phyloP scores from a whole-genome alignment of 2,113 vertebrate species.

The Telmatochromis brichardi region DNA sequence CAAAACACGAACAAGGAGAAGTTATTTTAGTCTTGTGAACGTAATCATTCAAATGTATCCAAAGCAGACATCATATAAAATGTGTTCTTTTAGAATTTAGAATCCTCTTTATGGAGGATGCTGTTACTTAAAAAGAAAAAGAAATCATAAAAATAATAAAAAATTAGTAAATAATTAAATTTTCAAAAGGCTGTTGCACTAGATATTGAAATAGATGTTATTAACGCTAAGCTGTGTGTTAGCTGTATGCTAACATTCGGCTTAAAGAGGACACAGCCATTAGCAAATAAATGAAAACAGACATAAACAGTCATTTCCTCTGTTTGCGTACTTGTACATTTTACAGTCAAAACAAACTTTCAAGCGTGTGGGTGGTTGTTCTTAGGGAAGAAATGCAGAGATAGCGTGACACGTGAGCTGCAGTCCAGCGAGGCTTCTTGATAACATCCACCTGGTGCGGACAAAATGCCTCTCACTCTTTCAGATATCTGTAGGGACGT shows the following conservation, averaged over 20 bases:
- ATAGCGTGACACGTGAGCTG: background rate
- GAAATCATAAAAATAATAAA: background rate
- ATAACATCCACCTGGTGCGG: slow-evolving; percentile 26
- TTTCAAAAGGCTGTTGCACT: background rate
- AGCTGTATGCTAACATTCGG: background rate
- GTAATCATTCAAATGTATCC: background rate
- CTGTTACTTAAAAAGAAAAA: background rate
- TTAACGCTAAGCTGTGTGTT: background rate
- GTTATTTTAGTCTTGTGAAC: background rate
- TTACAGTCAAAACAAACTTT: background rate
- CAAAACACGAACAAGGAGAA: background rate
- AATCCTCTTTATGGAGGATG: rapidly evolving
- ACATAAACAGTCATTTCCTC: background rate
- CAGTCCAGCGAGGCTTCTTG: background rate
- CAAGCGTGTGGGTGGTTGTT: background rate
- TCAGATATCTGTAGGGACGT: background rate
- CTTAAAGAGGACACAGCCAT: background rate
- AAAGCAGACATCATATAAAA: background rate
- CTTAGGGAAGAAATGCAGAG: background rate
- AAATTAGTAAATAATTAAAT: rapidly evolving
- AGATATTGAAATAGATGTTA: rapidly evolving
- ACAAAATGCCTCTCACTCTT: background rate
- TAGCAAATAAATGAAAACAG: background rate
- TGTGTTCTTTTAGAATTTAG: background rate
- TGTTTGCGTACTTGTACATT: background rate